phyloP scores from a whole-genome alignment of 2,888 invertebrate genomes.

The Nasonovia ribisnigri region DNA sequence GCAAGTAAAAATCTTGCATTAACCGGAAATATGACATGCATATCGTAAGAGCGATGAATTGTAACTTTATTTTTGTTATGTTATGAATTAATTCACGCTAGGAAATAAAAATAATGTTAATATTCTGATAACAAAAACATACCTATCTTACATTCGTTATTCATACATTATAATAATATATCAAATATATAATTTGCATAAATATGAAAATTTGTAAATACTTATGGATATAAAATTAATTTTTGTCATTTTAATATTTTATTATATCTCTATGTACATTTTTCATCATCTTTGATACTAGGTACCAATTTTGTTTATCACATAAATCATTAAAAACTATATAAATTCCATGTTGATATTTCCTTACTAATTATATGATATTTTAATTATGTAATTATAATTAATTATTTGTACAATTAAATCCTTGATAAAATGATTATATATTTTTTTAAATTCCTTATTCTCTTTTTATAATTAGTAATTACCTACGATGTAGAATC shows the following conservation, averaged over 20 bases:
- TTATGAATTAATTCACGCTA: neutral
- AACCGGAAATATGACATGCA: no score
- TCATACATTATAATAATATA: neutral
- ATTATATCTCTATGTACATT: neutral
- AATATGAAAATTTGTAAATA: no score
- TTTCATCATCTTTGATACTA: slow-evolving; percentile 3
- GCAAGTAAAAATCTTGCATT: no score
- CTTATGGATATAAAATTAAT: neutral
- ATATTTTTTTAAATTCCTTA: neutral
- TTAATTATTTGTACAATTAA: neutral
- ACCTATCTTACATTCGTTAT: neutral
- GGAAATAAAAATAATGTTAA: neutral
- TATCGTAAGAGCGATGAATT: neutral
- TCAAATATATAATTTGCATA: neutral
- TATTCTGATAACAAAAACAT: neutral
- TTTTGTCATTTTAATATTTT: neutral
- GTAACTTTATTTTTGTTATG: neutral
- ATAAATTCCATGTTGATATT: neutral
- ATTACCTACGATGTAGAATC: neutral
- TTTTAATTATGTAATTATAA: neutral
- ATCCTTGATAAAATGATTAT: slow-evolving; percentile 31
- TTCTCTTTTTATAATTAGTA: slow-evolving; percentile 8
- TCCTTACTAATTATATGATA: slow-evolving; percentile 10
- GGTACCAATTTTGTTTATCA: slow-evolving; percentile 7
- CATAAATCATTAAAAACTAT: neutral